Evolutionary conservation across 1,140 invertebrate species (phyloP), one percentile per base, ranked within the genome.

Genomic region (Idris sp.): DNA sequence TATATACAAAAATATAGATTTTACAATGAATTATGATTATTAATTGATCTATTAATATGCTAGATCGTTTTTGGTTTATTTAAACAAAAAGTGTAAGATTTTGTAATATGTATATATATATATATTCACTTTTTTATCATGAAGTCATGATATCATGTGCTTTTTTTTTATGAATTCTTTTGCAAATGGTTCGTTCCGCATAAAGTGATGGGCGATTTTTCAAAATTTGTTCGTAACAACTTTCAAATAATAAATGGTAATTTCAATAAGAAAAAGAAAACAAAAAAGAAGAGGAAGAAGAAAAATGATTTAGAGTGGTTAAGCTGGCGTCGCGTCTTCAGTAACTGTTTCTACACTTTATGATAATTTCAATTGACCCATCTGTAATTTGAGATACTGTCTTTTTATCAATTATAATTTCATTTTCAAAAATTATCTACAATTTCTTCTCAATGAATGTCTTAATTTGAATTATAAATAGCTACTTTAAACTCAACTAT

Each of bases 111-210:
- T 36, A 40, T 65, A 41, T 64, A 53, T 56, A 48, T 56, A 64
- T 40, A 64, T 7, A 43, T 26, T 44, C 31, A 28, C 22, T 46
- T 15, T 49, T 49, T 62, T 51, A 67, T 82, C 83, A 84, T 76
- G 61, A 80, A 71, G 41, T 85, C 81, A 84, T 82, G 18, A 18
- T 22, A 69, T 69, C 65, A 69, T 69, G 31, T 11, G 83, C 81
- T 77, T 81, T 84, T 84, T 83, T 84, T 43, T 38, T 41, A 77
- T 76, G n/a, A 81, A 83, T 85, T 84, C 74, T 83, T 85, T 83
- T 81, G 78, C 82, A 77, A 69, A 82, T 76, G 59, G 73, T 81
- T 83, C 81, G 80, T 81, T 76, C 33, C 77, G 79, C 81, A 81
- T 81, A 71, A 83, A 81, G 80, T 84, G 81, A 82, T 82, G 81